Conservation (phyloP, 2,113 vertebrate genomes). For the Leiothrix lutea region DNA sequence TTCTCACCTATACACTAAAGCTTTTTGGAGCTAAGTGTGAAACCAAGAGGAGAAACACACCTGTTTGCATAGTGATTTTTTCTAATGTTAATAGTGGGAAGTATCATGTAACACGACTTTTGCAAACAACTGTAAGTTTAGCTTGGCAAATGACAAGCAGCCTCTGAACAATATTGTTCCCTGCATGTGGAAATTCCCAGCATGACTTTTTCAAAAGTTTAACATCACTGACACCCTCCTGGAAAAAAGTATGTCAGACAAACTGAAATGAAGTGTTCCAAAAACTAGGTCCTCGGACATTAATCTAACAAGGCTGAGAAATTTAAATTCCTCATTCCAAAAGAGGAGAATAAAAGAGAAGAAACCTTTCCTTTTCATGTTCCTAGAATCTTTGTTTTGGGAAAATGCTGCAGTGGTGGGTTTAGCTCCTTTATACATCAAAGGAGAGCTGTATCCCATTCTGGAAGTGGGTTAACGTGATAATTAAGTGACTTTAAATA, state of each 20-base stretch:
- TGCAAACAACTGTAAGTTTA: slow-evolving; percentile 46
- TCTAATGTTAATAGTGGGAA: slow-evolving; percentile 13
- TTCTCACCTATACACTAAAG: slow-evolving; percentile 20
- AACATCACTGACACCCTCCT: background rate
- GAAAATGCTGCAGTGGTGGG: background rate
- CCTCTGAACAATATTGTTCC: background rate
- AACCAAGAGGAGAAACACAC: slow-evolving; percentile 41
- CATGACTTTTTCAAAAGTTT: background rate
- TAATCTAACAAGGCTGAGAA: background rate
- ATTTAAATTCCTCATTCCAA: background rate
- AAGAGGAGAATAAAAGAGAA: background rate
- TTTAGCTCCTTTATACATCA: slow-evolving; percentile 17
- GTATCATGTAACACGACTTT: background rate
- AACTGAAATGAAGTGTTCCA: background rate
- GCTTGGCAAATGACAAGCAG: background rate
- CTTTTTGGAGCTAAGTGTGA: slow-evolving; percentile 47
- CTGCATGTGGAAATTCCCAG: background rate
- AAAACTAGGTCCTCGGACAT: background rate
- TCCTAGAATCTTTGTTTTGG: background rate
- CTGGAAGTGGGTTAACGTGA: slow-evolving; percentile 35
- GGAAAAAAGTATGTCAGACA: background rate
- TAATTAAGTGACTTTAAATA: slow-evolving; percentile 52
- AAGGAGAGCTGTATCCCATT: background rate
- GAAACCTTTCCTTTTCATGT: background rate
- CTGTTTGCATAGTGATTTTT: slow-evolving; percentile 24